Base-by-base conservation (phyloP, 2,888 invertebrate genomes). In the Dolomedes plantarius region DNA sequence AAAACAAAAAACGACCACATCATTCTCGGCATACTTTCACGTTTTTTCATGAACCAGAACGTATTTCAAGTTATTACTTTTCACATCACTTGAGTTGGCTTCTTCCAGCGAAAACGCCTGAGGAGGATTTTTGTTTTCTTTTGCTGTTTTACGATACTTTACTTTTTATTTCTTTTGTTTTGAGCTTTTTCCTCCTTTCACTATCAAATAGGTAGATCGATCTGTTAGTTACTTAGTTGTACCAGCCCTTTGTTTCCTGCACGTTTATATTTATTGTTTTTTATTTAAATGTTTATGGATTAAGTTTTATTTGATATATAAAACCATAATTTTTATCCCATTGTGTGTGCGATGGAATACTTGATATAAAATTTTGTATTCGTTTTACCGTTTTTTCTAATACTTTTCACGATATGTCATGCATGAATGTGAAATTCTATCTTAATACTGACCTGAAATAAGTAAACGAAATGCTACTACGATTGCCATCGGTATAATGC, bases 1-100 rank as follows among this genome's bases (percentile, higher is more conserved):
- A 28, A 29, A 50, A 29, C 23, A 31, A 79, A 19, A 65, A 27
- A 5, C 0, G n/a, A 46, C 36, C 29, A 71, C 23, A 41, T 71
- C 36, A 71, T 73, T 67, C 67, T 67, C 77, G 29, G 56, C 77
- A 77, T 83, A 73, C 72, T 83, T 83, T 77, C 83, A 83, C 83
- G 83, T 69, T 77, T 77, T 83, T 77, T 77, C 83, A 67, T 83
- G 73, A 83, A 83, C 83, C 83, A 83, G 83, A 83, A 83, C 83
- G 77, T 77, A 50, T 41, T 69, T 39, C 39, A 68, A 73, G 56
- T 39, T 64, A 68, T 46, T 77, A 31, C 73, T 77, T 31, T 74
- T 69, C 31, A 29, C 19, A 39, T 41, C 39, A 27, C 41, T 39
- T 41, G 41, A 31, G 19, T 67, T 23, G 56, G 28, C 69, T 68